Percentiles rank a stretch among this genome's conserved stretches.
phyloP scores from a whole-genome alignment of 1,140 invertebrate species.

The Propsilocerus akamusi region DNA sequence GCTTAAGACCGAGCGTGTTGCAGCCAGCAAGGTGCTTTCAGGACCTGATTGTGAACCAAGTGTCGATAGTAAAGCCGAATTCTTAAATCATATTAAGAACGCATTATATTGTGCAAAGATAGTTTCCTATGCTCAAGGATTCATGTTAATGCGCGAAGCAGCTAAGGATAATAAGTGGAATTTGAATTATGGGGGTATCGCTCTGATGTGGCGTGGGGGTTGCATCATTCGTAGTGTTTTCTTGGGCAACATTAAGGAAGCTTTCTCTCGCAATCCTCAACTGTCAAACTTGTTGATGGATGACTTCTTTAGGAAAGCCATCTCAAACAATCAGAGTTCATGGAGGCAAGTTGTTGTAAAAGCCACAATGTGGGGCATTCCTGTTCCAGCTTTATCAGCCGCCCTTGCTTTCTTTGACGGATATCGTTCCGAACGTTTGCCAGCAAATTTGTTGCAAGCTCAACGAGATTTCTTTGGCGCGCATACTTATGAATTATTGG shows the following conservation, averaged over 20 bases:
- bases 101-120: conserved; percentile 97
- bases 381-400: conserved; percentile 78
- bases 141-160: conserved; percentile 93
- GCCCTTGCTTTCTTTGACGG: conserved; percentile 97
- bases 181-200: conserved; percentile 94
- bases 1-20: conserved; percentile 62
- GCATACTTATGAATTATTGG: conserved; percentile 89
- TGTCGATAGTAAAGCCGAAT: conserved; percentile 55
- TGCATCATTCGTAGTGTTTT: conserved; percentile 96
- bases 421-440: conserved; percentile 59
- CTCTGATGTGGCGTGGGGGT: conserved; percentile 98
- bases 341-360: conserved; percentile 46
- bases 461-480: conserved; percentile 98
- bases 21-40: conserved; percentile 58
- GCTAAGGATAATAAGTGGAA: conserved; percentile 84
- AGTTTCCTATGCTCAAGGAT: conserved; percentile 97
- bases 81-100: conserved; percentile 54
- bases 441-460: conserved; percentile 89
- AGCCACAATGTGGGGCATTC: conserved; percentile 60
- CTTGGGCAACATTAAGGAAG: conserved; percentile 90
- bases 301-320: conserved; percentile 80
- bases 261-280: conserved; percentile 83
- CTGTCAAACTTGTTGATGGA: conserved; percentile 85
- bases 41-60: conserved; percentile 39
- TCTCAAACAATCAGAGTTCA: conserved; percentile 56